phyloP scores from a whole-genome alignment of 2,888 invertebrate genomes.

The Polymixis flavicincta region DNA sequence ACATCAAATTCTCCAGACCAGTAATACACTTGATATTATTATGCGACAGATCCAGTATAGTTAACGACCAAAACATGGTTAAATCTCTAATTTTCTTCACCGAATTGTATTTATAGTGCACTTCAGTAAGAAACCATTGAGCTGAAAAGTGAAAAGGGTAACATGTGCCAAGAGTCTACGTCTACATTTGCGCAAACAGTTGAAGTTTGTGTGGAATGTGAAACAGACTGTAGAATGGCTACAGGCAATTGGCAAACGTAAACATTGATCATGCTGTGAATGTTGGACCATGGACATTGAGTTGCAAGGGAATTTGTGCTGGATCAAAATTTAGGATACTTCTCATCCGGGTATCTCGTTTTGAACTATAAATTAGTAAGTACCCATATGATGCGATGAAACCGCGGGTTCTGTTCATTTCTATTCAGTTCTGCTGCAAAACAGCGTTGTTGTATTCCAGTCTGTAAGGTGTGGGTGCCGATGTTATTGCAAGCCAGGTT shows the following conservation, averaged over 20 bases:
- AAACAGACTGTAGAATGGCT: constrained; percentile 29
- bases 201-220: constrained; percentile 31
- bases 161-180: constrained; percentile 31
- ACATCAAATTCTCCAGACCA: constrained; percentile 90
- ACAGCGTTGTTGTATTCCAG: not conserved
- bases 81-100: constrained; percentile 89
- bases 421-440: not conserved
- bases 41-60: constrained; percentile 91
- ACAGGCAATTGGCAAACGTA: not conserved
- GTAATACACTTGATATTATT: constrained; percentile 90
- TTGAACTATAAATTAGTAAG: not conserved
- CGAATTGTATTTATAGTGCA: constrained; percentile 91
- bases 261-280: constrained; percentile 27
- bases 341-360: not conserved
- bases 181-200: constrained; percentile 35
- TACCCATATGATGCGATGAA: not conserved
- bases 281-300: not conserved
- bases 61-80: constrained; percentile 91
- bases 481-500: not conserved
- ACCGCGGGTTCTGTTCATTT: not conserved
- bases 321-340: not conserved
- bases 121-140: constrained; percentile 91
- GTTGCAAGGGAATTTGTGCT: not conserved
- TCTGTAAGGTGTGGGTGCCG: too few relatives aligned
- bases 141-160: constrained; percentile 76